A percentile compares a stretch with the other conserved stretches of the same genome.
Evolutionary conservation across 1,140 invertebrate genomes (phyloP).

Genomic region (Theocolax elegans): DNA sequence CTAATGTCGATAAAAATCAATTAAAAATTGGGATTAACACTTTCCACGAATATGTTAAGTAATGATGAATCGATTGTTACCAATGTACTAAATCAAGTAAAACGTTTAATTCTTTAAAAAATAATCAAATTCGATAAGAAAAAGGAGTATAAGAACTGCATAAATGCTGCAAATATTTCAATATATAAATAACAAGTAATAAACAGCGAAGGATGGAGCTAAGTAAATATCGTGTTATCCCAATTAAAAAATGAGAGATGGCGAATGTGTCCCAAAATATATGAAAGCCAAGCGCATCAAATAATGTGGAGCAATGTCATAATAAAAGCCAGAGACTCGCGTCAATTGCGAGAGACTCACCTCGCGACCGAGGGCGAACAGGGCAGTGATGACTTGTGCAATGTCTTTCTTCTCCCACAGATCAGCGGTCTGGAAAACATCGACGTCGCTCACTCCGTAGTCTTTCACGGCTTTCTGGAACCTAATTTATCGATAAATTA

Average conservation of each 20-base stretch:
- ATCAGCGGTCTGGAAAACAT: slow-evolving; percentile 95
- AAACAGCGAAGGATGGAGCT: background rate
- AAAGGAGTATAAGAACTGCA: too few species aligned
- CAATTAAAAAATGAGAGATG: background rate
- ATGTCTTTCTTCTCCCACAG: slow-evolving; percentile 95
- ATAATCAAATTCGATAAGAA: too few species aligned
- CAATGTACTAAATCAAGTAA: too few species aligned
- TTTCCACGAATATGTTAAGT: too few species aligned
- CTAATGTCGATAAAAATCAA: too few species aligned
- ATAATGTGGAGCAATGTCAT: slow-evolving; percentile 27
- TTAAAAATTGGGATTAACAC: too few species aligned
- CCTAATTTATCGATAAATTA: too few species aligned
- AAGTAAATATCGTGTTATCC: too few species aligned
- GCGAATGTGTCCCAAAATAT: background rate
- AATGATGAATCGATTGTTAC: too few species aligned
- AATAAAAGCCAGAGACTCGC: slow-evolving; percentile 12
- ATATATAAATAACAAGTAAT: background rate
- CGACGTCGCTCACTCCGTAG: slow-evolving; percentile 89
- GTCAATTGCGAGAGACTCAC: slow-evolving; percentile 69
- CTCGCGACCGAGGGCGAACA: slow-evolving; percentile 88
- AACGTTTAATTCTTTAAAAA: too few species aligned
- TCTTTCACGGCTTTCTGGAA: slow-evolving; percentile 89
- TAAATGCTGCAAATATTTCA: background rate
- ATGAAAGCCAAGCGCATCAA: background rate
- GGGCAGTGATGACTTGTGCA: slow-evolving; percentile 84